Base-by-base conservation (phyloP, 35 echinoderm and acorn worm genomes). In the Acanthaster planci region DNA sequence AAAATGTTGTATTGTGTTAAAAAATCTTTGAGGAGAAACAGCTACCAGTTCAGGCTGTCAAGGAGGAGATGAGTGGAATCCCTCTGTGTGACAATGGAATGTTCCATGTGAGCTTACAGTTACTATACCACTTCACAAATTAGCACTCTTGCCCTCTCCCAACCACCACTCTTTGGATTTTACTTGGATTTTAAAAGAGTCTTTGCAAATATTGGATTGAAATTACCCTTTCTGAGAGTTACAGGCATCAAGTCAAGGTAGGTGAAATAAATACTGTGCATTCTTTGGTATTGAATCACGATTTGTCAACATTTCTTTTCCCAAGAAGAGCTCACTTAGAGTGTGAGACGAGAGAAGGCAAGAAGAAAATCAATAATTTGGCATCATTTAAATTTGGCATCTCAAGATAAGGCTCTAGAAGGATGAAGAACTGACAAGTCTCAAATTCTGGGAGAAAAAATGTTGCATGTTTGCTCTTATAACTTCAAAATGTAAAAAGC, bases 361-460 rank as follows among this genome's bases (percentile, higher is more conserved):
- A 14, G 14, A 72, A 34, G 34, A 72, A 12, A 72, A 72, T 72
- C 64, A 72, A 72, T 72, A 72, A 72, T 72, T 72, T 72, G 64
- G 64, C 64, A 72, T 72, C 64, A 31, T 72, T 72, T 23, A 72
- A 72, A 72, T 72, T 72, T 72, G 30, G 26, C 15, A 35, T 72
- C 64, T 26, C 34, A 72, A 72, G 21, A 47, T 21, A 27, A 26
- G 64, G 64, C 22, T 26, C 64, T 35, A 2, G 64, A 72, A 27
- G 26, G 34, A 59, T 72, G 34, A 23, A 2, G 26, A 26, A 9
- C 19, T 29, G 5, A 72, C 14, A 29, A 14, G 64, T 72, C 64
- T 72, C 30, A 34, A 72, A 18, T 3, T 23, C 19, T 72, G 10
- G 22, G 2, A 35, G 10, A 10, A 35, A 6, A 72, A 29, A 16